These are phyloP conservation scores for Poeciliopsis infans DNA, from an alignment of 2,797 vertebrate genomes.

Conservation along the genomic window DNA sequence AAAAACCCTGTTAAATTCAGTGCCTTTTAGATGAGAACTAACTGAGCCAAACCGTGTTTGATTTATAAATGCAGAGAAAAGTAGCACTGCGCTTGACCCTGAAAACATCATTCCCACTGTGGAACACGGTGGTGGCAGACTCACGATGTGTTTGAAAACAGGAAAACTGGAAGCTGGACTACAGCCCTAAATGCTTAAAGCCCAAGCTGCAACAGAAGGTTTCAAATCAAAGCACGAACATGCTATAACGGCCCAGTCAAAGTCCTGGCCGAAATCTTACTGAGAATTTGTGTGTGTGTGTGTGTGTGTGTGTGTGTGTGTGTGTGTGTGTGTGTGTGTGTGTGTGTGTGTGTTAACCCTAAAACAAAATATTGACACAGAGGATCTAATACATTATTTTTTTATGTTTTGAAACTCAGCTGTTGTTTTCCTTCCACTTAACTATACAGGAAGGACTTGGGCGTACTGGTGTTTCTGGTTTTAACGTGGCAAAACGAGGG, in stretches of 20 bases:
- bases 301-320: accelerated
- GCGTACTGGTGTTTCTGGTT: not conserved
- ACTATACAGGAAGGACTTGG: not conserved
- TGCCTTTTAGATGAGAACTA: not conserved
- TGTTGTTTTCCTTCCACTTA: not conserved
- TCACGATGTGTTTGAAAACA: not conserved
- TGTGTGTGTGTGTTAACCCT: too few species aligned
- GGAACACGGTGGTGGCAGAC: not conserved
- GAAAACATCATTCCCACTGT: not conserved
- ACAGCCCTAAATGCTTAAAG: too few species aligned
- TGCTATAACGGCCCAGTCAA: not conserved
- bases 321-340: accelerated
- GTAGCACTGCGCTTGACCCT: not conserved
- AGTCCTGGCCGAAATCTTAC: not conserved
- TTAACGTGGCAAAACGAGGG: not conserved
- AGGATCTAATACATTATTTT: not conserved
- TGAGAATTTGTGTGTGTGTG: not conserved
- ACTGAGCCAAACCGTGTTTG: not conserved
- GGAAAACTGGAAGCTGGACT: not conserved
- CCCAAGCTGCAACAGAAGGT: too few species aligned
- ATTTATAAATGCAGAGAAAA: not conserved
- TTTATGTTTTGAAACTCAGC: not conserved
- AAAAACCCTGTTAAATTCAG: not conserved
- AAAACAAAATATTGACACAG: not conserved
- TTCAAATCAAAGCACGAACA: not conserved